A percentile compares a stretch with the other conserved stretches of the same genome.
Evolutionary conservation across 2,113 vertebrate genomes (phyloP).

Genomic region (Psephotus haematonotus): DNA sequence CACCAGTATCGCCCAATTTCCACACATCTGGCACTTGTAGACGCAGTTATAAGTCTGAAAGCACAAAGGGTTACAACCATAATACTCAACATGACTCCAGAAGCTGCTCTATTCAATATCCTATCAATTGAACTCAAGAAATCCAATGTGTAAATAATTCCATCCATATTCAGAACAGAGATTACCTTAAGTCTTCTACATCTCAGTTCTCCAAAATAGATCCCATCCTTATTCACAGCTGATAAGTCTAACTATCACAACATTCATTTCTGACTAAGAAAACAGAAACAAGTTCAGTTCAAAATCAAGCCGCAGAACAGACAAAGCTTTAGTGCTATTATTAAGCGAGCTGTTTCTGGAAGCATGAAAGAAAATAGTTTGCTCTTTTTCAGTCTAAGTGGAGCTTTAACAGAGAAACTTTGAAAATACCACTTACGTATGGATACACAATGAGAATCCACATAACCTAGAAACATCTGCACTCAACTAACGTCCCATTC

Average conservation of each 20-base stretch:
- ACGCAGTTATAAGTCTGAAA: neutral
- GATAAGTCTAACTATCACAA: neutral
- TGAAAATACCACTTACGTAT: neutral
- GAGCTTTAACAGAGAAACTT: neutral
- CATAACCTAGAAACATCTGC: neutral
- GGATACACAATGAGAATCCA: neutral
- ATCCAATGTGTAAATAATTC: neutral
- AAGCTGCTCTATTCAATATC: neutral
- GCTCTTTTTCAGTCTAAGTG: neutral
- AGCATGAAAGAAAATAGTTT: neutral
- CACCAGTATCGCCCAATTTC: neutral
- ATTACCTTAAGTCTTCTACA: accelerated
- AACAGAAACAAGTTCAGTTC: neutral
- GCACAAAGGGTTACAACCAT: neutral
- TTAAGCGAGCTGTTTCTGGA: neutral
- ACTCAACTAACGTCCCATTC: accelerated
- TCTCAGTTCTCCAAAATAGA: neutral
- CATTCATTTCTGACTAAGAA: neutral
- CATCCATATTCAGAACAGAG: neutral
- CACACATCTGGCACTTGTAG: neutral
- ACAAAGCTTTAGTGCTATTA: neutral
- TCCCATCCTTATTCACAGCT: neutral
- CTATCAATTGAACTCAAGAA: neutral
- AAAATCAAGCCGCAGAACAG: neutral
- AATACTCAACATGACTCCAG: neutral